These are phyloP conservation scores for Cathartes aura DNA, from an alignment of 2,113 vertebrate genomes.

Conservation along the genomic window DNA sequence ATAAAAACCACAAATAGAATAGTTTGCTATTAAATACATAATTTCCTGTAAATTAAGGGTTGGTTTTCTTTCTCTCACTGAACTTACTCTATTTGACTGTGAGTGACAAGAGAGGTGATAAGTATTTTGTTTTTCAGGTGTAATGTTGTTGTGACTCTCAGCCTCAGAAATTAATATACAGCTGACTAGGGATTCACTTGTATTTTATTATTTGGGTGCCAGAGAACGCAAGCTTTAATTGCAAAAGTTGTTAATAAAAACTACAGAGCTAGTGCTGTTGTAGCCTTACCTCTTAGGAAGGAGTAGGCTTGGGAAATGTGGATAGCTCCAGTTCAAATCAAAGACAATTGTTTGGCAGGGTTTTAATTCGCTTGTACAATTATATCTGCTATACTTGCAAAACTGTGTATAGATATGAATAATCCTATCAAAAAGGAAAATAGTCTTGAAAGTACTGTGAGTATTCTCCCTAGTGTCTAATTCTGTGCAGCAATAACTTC, in stretches of 20 bases:
- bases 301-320: not conserved
- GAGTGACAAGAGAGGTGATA: not conserved
- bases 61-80: not conserved
- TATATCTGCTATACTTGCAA: not conserved
- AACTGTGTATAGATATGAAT: not conserved
- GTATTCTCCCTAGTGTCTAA: not conserved
- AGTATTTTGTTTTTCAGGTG: not conserved
- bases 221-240: not conserved
- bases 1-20: not conserved
- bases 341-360: not conserved
- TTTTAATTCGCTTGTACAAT: not conserved
- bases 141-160: not conserved
- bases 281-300: not conserved
- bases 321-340: not conserved
- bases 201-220: not conserved
- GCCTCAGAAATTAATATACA: not conserved
- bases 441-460: not conserved
- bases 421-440: not conserved
- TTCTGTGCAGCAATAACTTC: not conserved
- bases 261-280: not conserved
- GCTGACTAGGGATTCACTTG: not conserved
- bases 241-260: not conserved
- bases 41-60: not conserved
- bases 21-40: not conserved
- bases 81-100: not conserved